These are phyloP conservation scores for Electrona antarctica DNA, from an alignment of 2,113 vertebrate genomes.

Conservation along the genomic window DNA sequence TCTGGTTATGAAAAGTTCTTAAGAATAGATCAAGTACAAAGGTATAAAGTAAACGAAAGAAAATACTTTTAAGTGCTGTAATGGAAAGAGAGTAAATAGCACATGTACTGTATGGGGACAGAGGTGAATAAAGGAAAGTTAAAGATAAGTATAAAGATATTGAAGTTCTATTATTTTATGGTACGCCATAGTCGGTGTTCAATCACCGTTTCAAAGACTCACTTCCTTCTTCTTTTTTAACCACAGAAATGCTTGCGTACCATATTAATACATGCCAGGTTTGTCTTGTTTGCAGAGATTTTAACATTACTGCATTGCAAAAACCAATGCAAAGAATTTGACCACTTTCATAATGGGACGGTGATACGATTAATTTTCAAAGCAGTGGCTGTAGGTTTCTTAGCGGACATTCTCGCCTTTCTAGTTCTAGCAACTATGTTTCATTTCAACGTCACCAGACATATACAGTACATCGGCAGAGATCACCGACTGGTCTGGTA, in stretches of 20 bases:
- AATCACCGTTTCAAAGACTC: conserved; percentile 6
- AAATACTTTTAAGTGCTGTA: not conserved
- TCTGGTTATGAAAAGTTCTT: conserved; percentile 3
- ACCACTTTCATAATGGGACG: no score
- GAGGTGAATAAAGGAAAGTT: conserved; percentile 20
- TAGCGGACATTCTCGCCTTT: no score
- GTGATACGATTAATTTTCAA: no score
- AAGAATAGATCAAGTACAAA: not conserved
- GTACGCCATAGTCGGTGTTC: conserved; percentile 4
- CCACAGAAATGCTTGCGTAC: no score
- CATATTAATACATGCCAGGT: not conserved
- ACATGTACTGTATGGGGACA: conserved; percentile 23
- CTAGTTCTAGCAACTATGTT: no score
- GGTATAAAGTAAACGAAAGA: not conserved
- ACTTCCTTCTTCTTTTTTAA: not conserved
- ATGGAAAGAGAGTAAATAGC: not conserved
- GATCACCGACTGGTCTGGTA: no score
- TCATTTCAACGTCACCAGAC: no score
- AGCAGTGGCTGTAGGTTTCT: no score
- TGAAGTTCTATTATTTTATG: conserved; percentile 28
- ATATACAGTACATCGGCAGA: no score
- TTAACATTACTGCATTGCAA: no score
- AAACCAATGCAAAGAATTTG: no score
- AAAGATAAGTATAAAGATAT: conserved; percentile 6
- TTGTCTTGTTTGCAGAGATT: no score